Base-by-base conservation (phyloP, 2,888 invertebrate genomes). In the Dicyrtoma fusca region DNA sequence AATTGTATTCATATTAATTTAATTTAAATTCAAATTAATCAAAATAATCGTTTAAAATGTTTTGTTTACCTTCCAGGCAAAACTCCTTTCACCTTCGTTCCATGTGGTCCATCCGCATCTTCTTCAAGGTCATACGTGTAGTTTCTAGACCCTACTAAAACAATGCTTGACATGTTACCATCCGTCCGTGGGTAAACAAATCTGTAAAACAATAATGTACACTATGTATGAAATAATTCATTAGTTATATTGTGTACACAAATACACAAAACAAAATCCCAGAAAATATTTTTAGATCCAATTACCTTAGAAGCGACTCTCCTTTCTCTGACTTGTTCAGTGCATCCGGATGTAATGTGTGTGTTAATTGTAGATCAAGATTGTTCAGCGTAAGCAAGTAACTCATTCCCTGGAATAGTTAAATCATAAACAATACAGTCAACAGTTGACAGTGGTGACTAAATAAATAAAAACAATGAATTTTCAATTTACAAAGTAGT, bases 291-390 rank as follows among this genome's bases (percentile, higher is more conserved):
- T n/a, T n/a, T n/a, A n/a, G n/a, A n/a, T n/a, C 34, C 21, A 25
- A 23, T 23, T 55, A 75, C 73, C 70, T 72, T 14, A 73, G 19
- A 11, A 55, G 62, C 11, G 73, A 26, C 19, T 64, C 65, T 64
- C 74, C 73, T 57, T 74, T 70, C 5, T 66, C 72, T 21, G 72
- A 62, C 55, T 76, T 76, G 23, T 49, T 17, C 21, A 70, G 42
- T 44, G 44, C 45, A 34, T 76, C 76, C 0, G 49, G 51, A 2
- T 23, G 13, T 8, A 1, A 11, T n/a, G 69, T 45, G 17, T 49
- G 23, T 19, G 49, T 55, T 14, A 76, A 13, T 19, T 57, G 63
- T 1, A 71, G 23, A 5, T 64, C 26, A 10, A 34, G 17, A 1
- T 25, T 14, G 26, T 64, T 45, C 17, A 71, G 17, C 45, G 68